Evolutionary conservation across 2,113 vertebrate species (phyloP).

Genomic region (Nymphicus hollandicus): DNA sequence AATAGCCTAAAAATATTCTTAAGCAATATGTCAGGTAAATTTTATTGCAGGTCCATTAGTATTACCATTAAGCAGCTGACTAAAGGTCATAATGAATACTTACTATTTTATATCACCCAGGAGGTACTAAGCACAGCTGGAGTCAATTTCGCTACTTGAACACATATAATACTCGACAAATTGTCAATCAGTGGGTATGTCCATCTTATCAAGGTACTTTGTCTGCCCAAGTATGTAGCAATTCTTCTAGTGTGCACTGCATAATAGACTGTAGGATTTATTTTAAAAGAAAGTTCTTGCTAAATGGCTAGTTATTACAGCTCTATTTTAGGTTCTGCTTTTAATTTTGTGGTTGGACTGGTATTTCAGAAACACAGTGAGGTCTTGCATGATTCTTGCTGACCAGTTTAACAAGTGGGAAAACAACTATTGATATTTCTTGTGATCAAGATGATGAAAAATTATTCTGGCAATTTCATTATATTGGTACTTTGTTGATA

Average conservation of each 20-base stretch:
- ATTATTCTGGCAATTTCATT: not conserved
- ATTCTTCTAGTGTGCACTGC: not conserved
- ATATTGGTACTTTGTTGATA: not conserved
- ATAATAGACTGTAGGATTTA: not conserved
- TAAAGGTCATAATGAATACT: slow-evolving; percentile 69
- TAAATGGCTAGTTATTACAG: not conserved
- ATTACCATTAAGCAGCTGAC: slow-evolving; percentile 54
- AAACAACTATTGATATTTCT: not conserved
- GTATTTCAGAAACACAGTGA: not conserved
- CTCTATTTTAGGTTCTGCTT: not conserved
- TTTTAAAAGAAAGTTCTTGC: not conserved
- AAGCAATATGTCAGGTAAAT: slow-evolving; percentile 41
- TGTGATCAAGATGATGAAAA: not conserved
- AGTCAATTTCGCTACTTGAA: slow-evolving; percentile 45
- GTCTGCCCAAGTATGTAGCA: not conserved
- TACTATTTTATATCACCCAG: slow-evolving; percentile 59
- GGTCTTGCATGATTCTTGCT: not conserved
- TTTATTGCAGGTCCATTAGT: slow-evolving; percentile 58
- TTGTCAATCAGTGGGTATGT: slow-evolving; percentile 27
- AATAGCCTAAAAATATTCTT: slow-evolving; percentile 46
- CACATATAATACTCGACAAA: slow-evolving; percentile 29
- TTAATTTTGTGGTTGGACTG: not conserved
- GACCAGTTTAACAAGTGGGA: not conserved
- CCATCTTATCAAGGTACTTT: slow-evolving; percentile 32
- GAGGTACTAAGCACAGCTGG: slow-evolving; percentile 55